These are phyloP conservation scores for Mythimna ferrago DNA, from an alignment of 2,888 invertebrate species.

Conservation along the genomic window DNA sequence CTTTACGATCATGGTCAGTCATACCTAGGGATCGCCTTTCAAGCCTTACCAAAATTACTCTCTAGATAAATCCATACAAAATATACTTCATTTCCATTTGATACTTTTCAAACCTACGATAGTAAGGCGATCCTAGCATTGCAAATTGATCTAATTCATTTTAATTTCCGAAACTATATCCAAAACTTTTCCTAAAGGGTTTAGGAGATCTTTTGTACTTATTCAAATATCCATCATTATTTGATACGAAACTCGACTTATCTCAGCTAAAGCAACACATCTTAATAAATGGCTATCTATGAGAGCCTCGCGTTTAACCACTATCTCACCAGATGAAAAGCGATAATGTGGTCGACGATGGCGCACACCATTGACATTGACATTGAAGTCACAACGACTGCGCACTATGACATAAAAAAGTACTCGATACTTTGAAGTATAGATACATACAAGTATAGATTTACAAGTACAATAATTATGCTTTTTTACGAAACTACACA, in stretches of 20 bases:
- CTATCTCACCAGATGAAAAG: no score
- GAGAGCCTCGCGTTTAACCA: no score
- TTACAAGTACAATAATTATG: no score
- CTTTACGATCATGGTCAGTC: neutral
- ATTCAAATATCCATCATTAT: neutral
- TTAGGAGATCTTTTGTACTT: neutral
- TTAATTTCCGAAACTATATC: neutral
- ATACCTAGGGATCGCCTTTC: neutral
- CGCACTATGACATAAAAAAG: no score
- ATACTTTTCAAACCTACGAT: slow-evolving; percentile 2
- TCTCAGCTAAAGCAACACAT: neutral
- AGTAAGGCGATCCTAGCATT: neutral
- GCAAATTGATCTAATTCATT: neutral
- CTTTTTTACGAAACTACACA: no score
- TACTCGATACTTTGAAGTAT: no score
- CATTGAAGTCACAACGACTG: no score
- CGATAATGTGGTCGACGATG: no score
- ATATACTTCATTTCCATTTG: slow-evolving; percentile 39
- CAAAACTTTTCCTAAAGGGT: neutral
- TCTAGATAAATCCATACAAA: slow-evolving; percentile 52
- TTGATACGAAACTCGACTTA: neutral
- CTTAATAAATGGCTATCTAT: neutral
- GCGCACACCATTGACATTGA: no score
- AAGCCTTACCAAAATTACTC: slow-evolving; percentile 16
- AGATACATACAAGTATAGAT: no score